Evolutionary conservation across 2,888 invertebrate species (phyloP).

Genomic region (Nymphalis urticae): DNA sequence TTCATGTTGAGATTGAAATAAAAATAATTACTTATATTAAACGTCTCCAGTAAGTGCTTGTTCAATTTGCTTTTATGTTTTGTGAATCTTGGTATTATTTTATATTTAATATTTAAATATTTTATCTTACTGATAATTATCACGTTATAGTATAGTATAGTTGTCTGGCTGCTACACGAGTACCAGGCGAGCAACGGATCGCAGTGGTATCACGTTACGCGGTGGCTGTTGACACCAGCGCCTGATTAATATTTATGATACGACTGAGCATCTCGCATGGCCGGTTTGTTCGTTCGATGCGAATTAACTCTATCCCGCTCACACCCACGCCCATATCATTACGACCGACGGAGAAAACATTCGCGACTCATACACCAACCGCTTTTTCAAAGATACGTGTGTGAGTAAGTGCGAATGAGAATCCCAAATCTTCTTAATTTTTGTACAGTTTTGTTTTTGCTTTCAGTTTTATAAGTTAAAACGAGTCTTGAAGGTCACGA

Average conservation of each 20-base stretch:
- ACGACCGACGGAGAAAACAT: conserved; percentile 56
- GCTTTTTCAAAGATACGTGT: conserved; percentile 68
- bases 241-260: conserved; percentile 83
- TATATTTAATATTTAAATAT: neutral
- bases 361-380: conserved; percentile 61
- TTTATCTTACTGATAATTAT: conserved; percentile 35
- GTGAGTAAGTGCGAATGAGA: conserved; percentile 78
- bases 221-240: conserved; percentile 82
- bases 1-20: neutral
- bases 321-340: conserved; percentile 49
- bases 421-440: conserved; percentile 76
- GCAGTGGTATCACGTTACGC: conserved; percentile 80
- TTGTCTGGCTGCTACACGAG: conserved; percentile 60
- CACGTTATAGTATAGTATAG: conserved; percentile 47
- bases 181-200: conserved; percentile 76
- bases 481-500: conserved; percentile 50
- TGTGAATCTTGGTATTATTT: neutral
- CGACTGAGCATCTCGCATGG: conserved; percentile 81
- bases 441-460: conserved; percentile 60
- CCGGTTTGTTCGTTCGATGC: conserved; percentile 75
- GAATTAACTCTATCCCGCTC: conserved; percentile 71
- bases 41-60: neutral
- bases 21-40: neutral
- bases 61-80: neutral
- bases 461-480: conserved; percentile 49